A percentile compares a stretch with the other conserved stretches of the same genome.
Conservation (phyloP, 2,888 invertebrate species). For the Spicauda simplicius region DNA sequence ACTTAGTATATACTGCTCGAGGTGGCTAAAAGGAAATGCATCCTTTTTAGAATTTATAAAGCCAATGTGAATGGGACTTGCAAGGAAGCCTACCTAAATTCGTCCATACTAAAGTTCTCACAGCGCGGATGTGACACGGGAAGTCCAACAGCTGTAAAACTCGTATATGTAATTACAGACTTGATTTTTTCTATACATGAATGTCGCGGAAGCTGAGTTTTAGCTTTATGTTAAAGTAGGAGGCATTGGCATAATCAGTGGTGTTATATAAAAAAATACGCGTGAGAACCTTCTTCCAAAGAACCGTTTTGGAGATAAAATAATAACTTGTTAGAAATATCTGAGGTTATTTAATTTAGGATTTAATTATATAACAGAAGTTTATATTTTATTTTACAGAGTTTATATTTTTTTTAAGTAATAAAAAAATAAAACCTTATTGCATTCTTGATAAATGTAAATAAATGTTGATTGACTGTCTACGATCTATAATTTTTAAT, state of each 20-base stretch:
- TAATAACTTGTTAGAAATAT: background rate
- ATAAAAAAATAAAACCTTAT: too few species aligned
- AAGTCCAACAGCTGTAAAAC: constrained; percentile 22
- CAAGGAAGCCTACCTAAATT: constrained; percentile 14
- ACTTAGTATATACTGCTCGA: too few species aligned
- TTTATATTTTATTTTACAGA: too few species aligned
- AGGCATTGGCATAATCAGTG: background rate
- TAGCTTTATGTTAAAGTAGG: background rate
- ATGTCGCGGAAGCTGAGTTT: constrained; percentile 21
- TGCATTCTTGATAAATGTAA: too few species aligned
- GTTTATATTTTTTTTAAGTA: too few species aligned
- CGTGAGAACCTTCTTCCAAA: background rate
- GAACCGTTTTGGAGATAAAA: background rate
- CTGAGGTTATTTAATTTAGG: background rate
- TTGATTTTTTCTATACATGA: constrained; percentile 20
- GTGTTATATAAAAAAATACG: background rate
- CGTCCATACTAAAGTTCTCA: constrained; percentile 5
- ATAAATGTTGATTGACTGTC: too few species aligned
- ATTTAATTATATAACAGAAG: too few species aligned
- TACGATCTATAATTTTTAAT: background rate
- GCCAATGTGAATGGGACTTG: constrained; percentile 4
- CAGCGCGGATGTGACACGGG: constrained; percentile 16
- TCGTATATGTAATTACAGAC: constrained; percentile 18
- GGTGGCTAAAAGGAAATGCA: background rate
- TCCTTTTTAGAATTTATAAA: background rate